A percentile compares a stretch with the other conserved stretches of the same genome.
Evolutionary conservation across 2,888 invertebrate species (phyloP).

Genomic region (Drosophila rellima): DNA sequence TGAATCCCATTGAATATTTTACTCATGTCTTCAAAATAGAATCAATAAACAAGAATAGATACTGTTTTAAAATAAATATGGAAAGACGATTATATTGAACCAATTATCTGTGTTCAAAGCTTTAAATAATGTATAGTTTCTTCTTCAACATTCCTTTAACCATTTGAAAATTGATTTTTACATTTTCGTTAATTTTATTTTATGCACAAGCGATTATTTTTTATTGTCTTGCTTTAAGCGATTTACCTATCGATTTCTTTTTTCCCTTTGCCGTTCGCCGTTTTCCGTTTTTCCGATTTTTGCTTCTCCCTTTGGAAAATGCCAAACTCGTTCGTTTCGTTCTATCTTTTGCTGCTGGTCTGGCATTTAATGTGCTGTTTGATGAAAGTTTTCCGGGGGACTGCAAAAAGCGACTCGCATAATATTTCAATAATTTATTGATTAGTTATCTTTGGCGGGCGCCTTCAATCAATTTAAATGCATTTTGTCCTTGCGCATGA

Average conservation of each 20-base stretch:
- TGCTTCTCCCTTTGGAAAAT: conserved; percentile 5
- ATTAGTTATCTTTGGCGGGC: conserved; percentile 73
- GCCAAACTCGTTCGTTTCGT: conserved; percentile 16
- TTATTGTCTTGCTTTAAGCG: conserved; percentile 14
- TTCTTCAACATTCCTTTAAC: background rate
- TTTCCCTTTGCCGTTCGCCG: conserved; percentile 16
- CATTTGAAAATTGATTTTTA: conserved; percentile 13
- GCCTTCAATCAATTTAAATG: conserved; percentile 78
- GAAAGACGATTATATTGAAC: too few relatives aligned
- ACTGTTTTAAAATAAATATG: too few relatives aligned
- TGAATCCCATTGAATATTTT: too few relatives aligned
- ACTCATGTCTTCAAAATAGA: too few relatives aligned
- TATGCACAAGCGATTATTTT: conserved; percentile 26
- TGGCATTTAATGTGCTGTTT: conserved; percentile 43
- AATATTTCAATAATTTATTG: conserved; percentile 74
- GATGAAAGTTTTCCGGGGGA: conserved; percentile 36
- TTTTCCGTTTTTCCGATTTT: conserved; percentile 8
- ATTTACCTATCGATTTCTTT: conserved; percentile 39
- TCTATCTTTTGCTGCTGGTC: conserved; percentile 13
- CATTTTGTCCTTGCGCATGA: conserved; percentile 77
- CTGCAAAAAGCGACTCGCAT: conserved; percentile 37
- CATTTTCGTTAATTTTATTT: conserved; percentile 6
- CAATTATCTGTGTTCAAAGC: background rate
- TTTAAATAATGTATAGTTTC: background rate
- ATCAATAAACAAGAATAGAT: too few relatives aligned